A percentile compares a stretch with the other conserved stretches of the same genome.
Evolutionary conservation across 2,888 invertebrate species (phyloP).

Genomic region (Conistra vaccinii): DNA sequence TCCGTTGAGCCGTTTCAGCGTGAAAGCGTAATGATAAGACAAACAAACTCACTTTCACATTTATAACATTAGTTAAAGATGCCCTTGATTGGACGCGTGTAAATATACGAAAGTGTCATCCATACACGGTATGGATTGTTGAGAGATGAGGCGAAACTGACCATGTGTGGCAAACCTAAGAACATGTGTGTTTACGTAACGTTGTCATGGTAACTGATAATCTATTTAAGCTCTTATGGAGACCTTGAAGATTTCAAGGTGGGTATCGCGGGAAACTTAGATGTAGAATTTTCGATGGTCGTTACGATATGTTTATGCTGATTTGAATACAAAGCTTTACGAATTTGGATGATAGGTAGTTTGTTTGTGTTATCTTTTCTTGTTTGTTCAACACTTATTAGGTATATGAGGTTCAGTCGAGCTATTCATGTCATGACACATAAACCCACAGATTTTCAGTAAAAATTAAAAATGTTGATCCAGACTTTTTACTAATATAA

Average conservation of each 20-base stretch:
- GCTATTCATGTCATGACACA: neutral
- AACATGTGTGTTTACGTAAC: conserved; percentile 8
- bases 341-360: neutral
- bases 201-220: conserved; percentile 15
- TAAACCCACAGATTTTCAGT: neutral
- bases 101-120: neutral
- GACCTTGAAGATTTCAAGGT: conserved; percentile 33
- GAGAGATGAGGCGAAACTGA: neutral
- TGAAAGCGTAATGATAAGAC: too few species aligned
- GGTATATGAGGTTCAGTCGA: too few species aligned
- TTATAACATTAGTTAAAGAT: neutral
- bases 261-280: conserved; percentile 21
- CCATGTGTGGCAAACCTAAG: neutral
- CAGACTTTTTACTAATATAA: neutral
- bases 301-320: neutral
- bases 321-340: neutral
- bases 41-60: too few species aligned
- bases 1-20: too few species aligned
- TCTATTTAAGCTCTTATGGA: conserved; percentile 13
- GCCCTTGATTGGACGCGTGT: neutral
- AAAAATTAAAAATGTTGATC: neutral
- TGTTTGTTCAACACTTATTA: neutral
- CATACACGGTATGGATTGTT: neutral
- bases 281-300: neutral
- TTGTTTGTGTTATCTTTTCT: neutral